Evolutionary conservation across 2,888 invertebrate genomes (phyloP).

Genomic region (Agrilus cyanescens): DNA sequence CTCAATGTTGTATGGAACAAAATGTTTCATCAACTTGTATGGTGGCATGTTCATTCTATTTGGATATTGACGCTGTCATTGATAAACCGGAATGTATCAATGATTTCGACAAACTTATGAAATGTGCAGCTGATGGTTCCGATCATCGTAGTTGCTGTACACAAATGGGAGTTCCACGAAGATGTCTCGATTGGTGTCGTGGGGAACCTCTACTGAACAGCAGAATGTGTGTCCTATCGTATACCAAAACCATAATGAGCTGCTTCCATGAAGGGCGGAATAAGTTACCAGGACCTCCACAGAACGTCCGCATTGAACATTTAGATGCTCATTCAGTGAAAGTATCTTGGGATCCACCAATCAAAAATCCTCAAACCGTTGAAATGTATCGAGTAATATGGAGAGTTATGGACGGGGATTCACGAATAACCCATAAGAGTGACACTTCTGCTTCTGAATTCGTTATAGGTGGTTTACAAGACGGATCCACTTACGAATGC

Average conservation of each 20-base stretch:
- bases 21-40: slow-evolving; percentile 70
- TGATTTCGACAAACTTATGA: slow-evolving; percentile 77
- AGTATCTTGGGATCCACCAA: slow-evolving; percentile 64
- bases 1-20: slow-evolving; percentile 68
- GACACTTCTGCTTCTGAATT: slow-evolving; percentile 64
- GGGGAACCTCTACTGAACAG: slow-evolving; percentile 58
- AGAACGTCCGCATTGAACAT: slow-evolving; percentile 46
- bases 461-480: slow-evolving; percentile 56
- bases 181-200: slow-evolving; percentile 75
- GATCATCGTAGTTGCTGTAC: slow-evolving; percentile 80
- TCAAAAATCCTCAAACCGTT: slow-evolving; percentile 71
- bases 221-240: slow-evolving; percentile 55
- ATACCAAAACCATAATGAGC: slow-evolving; percentile 61
- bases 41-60: slow-evolving; percentile 72
- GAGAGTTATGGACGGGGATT: slow-evolving; percentile 48
- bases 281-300: slow-evolving; percentile 70
- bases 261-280: slow-evolving; percentile 74
- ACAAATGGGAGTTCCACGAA: slow-evolving; percentile 64
- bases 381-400: slow-evolving; percentile 77
- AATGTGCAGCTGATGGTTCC: slow-evolving; percentile 69
- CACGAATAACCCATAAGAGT: slow-evolving; percentile 48
- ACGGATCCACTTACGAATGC: slow-evolving; percentile 65
- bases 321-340: slow-evolving; percentile 46
- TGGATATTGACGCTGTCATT: slow-evolving; percentile 73
- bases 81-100: slow-evolving; percentile 69